Evolutionary conservation across 2,797 vertebrate genomes (phyloP).

Genomic region (Distichodus sexfasciatus): DNA sequence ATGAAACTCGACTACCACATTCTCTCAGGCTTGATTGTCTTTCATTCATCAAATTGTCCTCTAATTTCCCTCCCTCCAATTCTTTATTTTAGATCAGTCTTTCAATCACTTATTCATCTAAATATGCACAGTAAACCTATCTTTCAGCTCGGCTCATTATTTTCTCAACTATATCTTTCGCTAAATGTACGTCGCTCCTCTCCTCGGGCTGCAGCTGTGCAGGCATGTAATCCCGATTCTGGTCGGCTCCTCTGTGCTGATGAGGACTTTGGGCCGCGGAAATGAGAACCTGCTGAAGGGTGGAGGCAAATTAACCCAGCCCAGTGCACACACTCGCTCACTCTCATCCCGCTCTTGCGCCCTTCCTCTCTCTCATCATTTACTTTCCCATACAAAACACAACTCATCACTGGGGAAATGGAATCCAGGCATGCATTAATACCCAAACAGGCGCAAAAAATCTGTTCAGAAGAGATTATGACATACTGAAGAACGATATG

Average conservation of each 20-base stretch:
- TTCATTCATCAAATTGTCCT: too few relatives aligned
- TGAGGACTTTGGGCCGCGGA: slow-evolving; percentile 24
- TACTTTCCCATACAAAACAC: background rate
- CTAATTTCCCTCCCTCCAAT: background rate
- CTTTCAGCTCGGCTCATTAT: background rate
- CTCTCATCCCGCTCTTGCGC: background rate
- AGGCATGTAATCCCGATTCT: slow-evolving; percentile 34
- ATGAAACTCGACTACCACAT: background rate
- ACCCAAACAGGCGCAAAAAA: background rate
- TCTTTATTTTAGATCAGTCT: background rate
- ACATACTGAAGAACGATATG: background rate
- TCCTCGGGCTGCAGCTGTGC: slow-evolving; percentile 27
- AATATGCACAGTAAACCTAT: background rate
- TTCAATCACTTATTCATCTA: too few relatives aligned
- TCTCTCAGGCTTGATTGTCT: background rate
- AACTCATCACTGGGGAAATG: background rate
- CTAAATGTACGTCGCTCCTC: background rate
- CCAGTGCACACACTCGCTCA: background rate
- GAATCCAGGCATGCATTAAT: background rate
- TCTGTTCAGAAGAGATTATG: background rate
- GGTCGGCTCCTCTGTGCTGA: slow-evolving; percentile 12
- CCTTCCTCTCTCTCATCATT: slow-evolving; percentile 17
- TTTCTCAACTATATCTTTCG: background rate
- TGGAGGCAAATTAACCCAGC: slow-evolving; percentile 24
- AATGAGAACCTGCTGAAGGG: slow-evolving; percentile 44